Percentiles rank a stretch among this genome's conserved stretches.
These are phyloP conservation scores for Elmis aenea DNA, from an alignment of 2,888 invertebrate genomes.

Conservation along the genomic window DNA sequence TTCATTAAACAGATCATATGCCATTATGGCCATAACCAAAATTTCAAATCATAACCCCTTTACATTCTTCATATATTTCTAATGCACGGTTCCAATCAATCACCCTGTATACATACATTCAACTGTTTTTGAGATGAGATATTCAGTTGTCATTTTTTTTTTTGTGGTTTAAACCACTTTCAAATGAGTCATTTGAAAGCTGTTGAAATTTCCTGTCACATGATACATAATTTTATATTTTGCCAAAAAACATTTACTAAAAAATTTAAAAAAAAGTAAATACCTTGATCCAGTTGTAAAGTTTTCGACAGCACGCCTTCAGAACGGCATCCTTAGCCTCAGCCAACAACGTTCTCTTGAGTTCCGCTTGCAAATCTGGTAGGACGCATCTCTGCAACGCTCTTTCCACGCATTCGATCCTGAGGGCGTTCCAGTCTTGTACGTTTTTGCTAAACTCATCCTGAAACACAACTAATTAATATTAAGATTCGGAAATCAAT, in stretches of 20 bases:
- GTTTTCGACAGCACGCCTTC: slow-evolving; percentile 76
- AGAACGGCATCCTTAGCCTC: slow-evolving; percentile 86
- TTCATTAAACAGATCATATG: no score
- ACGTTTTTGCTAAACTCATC: slow-evolving; percentile 93
- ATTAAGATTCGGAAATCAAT: not conserved
- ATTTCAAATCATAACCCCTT: no score
- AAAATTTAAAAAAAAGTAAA: slow-evolving; percentile 1
- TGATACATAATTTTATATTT: no score
- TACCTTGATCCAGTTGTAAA: slow-evolving; percentile 85
- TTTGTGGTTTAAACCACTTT: no score
- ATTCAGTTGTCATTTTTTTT: no score
- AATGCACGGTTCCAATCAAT: no score
- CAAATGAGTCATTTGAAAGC: slow-evolving; percentile 1
- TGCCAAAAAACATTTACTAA: not conserved
- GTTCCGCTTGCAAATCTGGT: slow-evolving; percentile 83
- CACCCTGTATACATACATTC: no score
- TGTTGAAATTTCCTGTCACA: no score
- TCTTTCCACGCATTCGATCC: slow-evolving; percentile 82
- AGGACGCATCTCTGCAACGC: slow-evolving; percentile 84
- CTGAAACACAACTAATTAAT: slow-evolving; percentile 41
- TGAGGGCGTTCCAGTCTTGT: slow-evolving; percentile 91
- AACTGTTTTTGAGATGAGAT: no score
- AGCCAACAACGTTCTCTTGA: slow-evolving; percentile 69
- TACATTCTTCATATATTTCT: no score
- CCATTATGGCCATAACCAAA: no score